Evolutionary conservation across 2,113 vertebrate genomes (phyloP).

Genomic region (Mustela nigripes): DNA sequence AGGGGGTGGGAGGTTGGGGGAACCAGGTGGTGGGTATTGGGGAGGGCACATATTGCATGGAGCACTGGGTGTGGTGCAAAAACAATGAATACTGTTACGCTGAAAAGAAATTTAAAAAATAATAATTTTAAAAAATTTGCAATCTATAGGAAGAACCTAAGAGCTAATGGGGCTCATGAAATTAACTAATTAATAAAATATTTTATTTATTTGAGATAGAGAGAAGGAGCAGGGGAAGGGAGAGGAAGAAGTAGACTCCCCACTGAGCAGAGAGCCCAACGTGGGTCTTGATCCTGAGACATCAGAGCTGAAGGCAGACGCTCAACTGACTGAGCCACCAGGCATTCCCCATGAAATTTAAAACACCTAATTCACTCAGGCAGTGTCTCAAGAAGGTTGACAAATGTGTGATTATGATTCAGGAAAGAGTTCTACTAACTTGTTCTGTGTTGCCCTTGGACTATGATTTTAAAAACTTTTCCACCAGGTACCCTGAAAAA

Average conservation of each 20-base stretch:
- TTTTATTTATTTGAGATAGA: neutral
- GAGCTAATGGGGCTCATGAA: neutral
- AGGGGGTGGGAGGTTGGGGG: too few relatives aligned
- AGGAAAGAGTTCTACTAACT: neutral
- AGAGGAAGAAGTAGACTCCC: neutral
- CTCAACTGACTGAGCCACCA: neutral
- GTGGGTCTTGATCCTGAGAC: neutral
- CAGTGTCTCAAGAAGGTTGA: neutral
- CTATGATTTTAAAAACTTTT: conserved; percentile 45
- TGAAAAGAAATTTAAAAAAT: too few relatives aligned
- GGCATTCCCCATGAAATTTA: neutral
- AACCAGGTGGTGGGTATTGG: too few relatives aligned
- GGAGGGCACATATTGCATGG: too few relatives aligned
- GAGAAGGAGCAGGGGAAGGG: too few relatives aligned
- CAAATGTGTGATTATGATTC: neutral
- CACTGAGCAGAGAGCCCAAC: neutral
- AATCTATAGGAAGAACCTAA: neutral
- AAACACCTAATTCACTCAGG: neutral
- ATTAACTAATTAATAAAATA: neutral
- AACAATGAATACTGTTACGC: too few relatives aligned
- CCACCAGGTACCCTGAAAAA: neutral
- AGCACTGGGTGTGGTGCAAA: too few relatives aligned
- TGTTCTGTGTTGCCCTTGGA: conserved; percentile 1
- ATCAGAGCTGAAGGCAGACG: neutral
- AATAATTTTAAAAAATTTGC: too few relatives aligned